Base-by-base conservation (phyloP, 64 coral and sea anemone genomes). In the Porites australiensis region DNA sequence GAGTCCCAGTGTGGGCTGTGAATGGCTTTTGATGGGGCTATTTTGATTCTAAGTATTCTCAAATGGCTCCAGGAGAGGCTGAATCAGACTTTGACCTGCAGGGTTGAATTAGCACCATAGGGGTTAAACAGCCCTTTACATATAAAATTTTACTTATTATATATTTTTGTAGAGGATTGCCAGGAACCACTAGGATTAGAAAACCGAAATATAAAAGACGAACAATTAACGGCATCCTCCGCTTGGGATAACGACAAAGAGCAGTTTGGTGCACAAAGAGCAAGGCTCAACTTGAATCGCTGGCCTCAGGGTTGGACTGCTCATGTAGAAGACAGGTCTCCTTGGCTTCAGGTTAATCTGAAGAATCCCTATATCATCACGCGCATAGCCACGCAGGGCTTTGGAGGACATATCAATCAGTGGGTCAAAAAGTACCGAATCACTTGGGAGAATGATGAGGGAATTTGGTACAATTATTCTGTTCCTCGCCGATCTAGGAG, bases 271-370 rank as follows among this genome's bases (percentile, higher is more conserved):
- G 87, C 86, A 20, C 64, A 82, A 6, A 88, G 70, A 4, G 87
- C 86, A 43, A 64, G 87, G 53, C 87, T 89, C 12, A 94, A 89
- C 77, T 77, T 89, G 11, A 71, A 44, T 89, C 52, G 65, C 22
- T 94, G 87, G 92, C 92, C 92, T 16, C 86, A 89, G 43, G 92
- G 92, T 4, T 94, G 92, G 92, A 94, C 87, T 13, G 92, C 92
- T 20, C 54, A 48, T 50, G 68, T 52, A 44, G 45, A 72, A 44
- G 92, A 94, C 58, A 45, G 13, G n/a, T 75, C 45, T 4, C 92
- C 92, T 14, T 94, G 92, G 92, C 59, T 94, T 59, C 87, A 94
- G 69, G 77, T 94, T 4, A 84, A 84, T 3, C 46, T 94, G 45
- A 54, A 67, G 5, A 69, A 89, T 54, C 78, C 46, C 13, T 77